Evolutionary conservation across 2,113 vertebrate species (phyloP).

Genomic region (zebrafish (Danio rerio)): DNA sequence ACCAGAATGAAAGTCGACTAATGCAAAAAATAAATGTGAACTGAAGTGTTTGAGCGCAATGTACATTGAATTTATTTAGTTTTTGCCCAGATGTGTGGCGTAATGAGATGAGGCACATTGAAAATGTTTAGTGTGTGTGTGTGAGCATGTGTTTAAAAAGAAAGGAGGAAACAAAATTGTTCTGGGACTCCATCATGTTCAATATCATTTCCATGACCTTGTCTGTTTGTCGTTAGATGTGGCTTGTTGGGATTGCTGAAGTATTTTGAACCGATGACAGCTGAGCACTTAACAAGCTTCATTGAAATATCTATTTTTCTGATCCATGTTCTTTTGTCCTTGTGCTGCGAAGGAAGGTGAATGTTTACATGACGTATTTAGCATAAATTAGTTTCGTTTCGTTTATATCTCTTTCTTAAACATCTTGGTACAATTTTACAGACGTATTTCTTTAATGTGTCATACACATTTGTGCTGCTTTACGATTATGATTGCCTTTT

Average conservation of each 20-base stretch:
- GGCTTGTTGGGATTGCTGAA: constrained; percentile 69
- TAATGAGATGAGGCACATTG: constrained; percentile 52
- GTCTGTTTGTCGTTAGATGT: constrained; percentile 66
- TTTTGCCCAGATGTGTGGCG: constrained; percentile 54
- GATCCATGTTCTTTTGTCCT: constrained; percentile 33
- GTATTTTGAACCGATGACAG: constrained; percentile 55
- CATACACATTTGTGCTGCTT: constrained; percentile 81
- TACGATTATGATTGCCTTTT: constrained; percentile 77
- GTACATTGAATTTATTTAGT: constrained; percentile 63
- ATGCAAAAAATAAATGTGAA: constrained; percentile 75
- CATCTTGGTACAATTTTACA: constrained; percentile 76
- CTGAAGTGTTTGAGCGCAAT: constrained; percentile 61
- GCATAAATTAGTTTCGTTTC: constrained; percentile 48
- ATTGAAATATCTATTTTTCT: constrained; percentile 47
- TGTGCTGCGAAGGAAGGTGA: constrained; percentile 69
- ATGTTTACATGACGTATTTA: constrained; percentile 75
- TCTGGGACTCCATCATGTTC: constrained; percentile 49
- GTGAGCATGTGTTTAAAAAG: constrained; percentile 38
- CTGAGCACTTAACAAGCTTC: constrained; percentile 72
- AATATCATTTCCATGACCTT: constrained; percentile 63
- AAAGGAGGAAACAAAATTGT: constrained; percentile 17
- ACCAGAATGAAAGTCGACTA: constrained; percentile 66
- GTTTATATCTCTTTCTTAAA: constrained; percentile 59
- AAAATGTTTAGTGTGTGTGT: constrained; percentile 46
- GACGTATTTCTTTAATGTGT: constrained; percentile 72